Evolutionary conservation across 2,888 invertebrate genomes (phyloP).

Genomic region (Caenorhabditis macrosperma): DNA sequence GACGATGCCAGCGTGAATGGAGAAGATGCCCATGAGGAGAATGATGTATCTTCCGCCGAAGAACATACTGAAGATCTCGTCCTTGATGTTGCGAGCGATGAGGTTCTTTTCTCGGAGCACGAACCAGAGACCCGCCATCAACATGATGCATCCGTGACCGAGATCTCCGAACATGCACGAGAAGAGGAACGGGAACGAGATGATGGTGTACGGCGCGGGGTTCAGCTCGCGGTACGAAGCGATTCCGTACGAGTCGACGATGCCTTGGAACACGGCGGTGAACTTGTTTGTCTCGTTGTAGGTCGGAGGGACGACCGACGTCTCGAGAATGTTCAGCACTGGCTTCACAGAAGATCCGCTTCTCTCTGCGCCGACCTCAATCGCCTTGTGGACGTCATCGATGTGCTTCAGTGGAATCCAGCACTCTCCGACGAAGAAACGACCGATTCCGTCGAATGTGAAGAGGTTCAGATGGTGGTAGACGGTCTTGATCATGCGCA

Average conservation of each 20-base stretch:
- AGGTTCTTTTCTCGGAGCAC: slow-evolving; percentile 90
- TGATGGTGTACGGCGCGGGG: slow-evolving; percentile 96
- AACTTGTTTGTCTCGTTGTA: slow-evolving; percentile 97
- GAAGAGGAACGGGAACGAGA: slow-evolving; percentile 97
- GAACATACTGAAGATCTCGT: slow-evolving; percentile 80
- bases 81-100: slow-evolving; percentile 35
- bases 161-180: slow-evolving; percentile 98
- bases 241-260: slow-evolving; percentile 96
- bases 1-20: slow-evolving; percentile 80
- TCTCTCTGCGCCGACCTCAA: slow-evolving; percentile 89
- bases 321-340: slow-evolving; percentile 95
- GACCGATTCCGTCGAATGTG: slow-evolving; percentile 99
- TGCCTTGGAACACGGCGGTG: slow-evolving; percentile 90
- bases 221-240: slow-evolving; percentile 97
- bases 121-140: slow-evolving; percentile 88
- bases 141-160: slow-evolving; percentile 93
- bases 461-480: slow-evolving; percentile 97
- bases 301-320: slow-evolving; percentile 91
- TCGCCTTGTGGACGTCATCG: slow-evolving; percentile 92
- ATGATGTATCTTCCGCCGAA: slow-evolving; percentile 81
- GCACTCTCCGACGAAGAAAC: slow-evolving; percentile 98
- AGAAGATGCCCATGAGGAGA: slow-evolving; percentile 80
- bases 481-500: slow-evolving; percentile 98
- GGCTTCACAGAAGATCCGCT: slow-evolving; percentile 94
- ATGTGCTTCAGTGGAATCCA: slow-evolving; percentile 93